phyloP scores from a whole-genome alignment of 2,797 vertebrate genomes.

The Clamator glandarius region DNA sequence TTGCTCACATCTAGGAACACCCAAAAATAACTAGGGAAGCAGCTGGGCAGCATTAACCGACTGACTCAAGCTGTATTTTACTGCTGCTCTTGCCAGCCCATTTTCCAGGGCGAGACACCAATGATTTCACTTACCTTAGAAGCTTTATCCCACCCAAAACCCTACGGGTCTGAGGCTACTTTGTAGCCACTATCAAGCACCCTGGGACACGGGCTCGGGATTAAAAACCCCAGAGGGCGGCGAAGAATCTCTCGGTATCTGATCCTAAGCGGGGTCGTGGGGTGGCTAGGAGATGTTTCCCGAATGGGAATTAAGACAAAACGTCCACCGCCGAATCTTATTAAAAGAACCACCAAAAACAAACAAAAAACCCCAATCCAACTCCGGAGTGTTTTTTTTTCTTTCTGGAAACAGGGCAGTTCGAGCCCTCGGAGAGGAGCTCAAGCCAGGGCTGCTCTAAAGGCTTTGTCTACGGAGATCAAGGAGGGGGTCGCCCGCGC shows the following conservation, averaged over 20 bases:
- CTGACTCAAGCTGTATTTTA: constrained; percentile 8
- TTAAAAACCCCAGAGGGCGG: neutral
- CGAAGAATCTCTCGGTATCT: neutral
- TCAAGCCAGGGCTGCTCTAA: neutral
- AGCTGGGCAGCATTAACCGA: neutral
- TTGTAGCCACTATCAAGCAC: neutral
- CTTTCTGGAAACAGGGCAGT: neutral
- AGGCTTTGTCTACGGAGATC: neutral
- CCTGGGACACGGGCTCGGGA: neutral
- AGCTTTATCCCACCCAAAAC: neutral
- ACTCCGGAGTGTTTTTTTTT: neutral
- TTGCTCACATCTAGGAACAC: neutral
- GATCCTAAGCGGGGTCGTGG: neutral
- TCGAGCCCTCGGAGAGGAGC: neutral
- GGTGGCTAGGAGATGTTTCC: neutral
- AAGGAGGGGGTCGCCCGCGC: neutral
- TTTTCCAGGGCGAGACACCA: neutral
- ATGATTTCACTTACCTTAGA: constrained; percentile 5
- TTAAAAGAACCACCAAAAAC: neutral
- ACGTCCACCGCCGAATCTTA: neutral
- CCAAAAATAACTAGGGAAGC: constrained; percentile 13
- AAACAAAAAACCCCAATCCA: no score
- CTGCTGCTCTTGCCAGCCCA: neutral
- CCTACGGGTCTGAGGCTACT: neutral
- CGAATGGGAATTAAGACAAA: neutral